Percentiles rank a stretch among this genome's conserved stretches.
phyloP scores from a whole-genome alignment of 2,113 vertebrate genomes.

The Trogon surrucura region DNA sequence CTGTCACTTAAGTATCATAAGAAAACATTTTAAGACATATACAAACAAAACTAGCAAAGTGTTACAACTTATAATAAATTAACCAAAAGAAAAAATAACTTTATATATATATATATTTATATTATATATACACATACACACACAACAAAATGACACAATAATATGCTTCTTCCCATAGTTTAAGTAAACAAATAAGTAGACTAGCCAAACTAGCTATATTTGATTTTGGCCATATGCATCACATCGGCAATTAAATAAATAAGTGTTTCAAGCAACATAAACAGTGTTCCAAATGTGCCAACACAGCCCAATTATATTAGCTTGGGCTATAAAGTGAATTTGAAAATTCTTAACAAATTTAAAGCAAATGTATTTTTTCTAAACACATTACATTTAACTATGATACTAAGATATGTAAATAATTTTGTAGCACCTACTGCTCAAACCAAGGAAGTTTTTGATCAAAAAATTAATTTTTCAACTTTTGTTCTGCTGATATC shows the following conservation, averaged over 20 bases:
- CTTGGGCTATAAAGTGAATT: slow-evolving; percentile 86
- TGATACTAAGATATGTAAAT: slow-evolving; percentile 99
- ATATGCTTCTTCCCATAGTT: slow-evolving; percentile 96
- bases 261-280: slow-evolving; percentile 92
- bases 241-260: slow-evolving; percentile 98
- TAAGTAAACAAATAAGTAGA: slow-evolving; percentile 99
- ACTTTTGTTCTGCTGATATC: slow-evolving; percentile 93
- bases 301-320: slow-evolving; percentile 86
- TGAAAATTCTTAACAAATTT: slow-evolving; percentile 89
- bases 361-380: slow-evolving; percentile 96
- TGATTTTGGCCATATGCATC: slow-evolving; percentile 99
- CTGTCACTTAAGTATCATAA: slow-evolving; percentile 98
- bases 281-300: slow-evolving; percentile 91
- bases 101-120: slow-evolving; percentile 99
- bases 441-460: slow-evolving; percentile 99
- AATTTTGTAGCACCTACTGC: slow-evolving; percentile 99
- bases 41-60: slow-evolving; percentile 96
- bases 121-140: slow-evolving; percentile 91
- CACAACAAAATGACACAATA: slow-evolving; percentile 99
- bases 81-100: slow-evolving; percentile 99
- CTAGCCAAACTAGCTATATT: slow-evolving; percentile 99
- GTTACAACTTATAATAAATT: slow-evolving; percentile 99
- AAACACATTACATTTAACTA: slow-evolving; percentile 99
- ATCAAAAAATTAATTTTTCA: slow-evolving; percentile 86
- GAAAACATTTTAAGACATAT: slow-evolving; percentile 99